Evolutionary conservation across 2,888 invertebrate genomes (phyloP).

Genomic region (Agriotes lineatus): DNA sequence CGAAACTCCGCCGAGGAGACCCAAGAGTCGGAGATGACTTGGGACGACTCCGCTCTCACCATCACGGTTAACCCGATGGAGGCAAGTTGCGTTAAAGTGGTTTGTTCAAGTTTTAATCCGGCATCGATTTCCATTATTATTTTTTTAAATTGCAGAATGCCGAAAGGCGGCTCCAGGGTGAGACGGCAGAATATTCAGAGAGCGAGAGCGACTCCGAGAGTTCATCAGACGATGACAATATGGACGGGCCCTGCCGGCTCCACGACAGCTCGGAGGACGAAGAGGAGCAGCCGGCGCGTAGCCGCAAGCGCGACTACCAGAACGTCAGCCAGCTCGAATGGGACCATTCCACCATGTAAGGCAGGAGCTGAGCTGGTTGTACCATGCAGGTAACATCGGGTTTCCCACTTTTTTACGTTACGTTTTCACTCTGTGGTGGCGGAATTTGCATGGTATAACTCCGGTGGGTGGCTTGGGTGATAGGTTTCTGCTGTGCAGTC

Average conservation of each 20-base stretch:
- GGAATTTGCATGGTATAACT: constrained; percentile 24
- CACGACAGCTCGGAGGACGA: constrained; percentile 72
- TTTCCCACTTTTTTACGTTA: constrained; percentile 8
- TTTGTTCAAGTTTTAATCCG: neutral
- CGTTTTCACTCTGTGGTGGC: constrained; percentile 5
- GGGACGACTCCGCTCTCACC: constrained; percentile 98
- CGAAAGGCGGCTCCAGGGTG: constrained; percentile 61
- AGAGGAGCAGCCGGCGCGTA: constrained; percentile 60
- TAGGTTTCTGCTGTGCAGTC: constrained; percentile 14
- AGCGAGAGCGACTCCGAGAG: constrained; percentile 64
- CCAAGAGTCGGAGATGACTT: constrained; percentile 91
- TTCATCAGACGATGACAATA: constrained; percentile 61
- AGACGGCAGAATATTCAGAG: constrained; percentile 58
- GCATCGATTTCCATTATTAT: neutral
- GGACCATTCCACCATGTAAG: constrained; percentile 83
- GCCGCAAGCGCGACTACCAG: constrained; percentile 73
- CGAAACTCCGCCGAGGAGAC: constrained; percentile 68
- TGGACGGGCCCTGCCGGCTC: constrained; percentile 66
- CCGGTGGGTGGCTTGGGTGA: constrained; percentile 33
- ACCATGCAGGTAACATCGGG: constrained; percentile 20
- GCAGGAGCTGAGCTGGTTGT: constrained; percentile 22
- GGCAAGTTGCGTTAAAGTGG: constrained; percentile 58
- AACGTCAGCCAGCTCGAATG: constrained; percentile 83
- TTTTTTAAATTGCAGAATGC: constrained; percentile 56
- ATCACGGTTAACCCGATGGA: constrained; percentile 99